Conservation (phyloP, 2,888 invertebrate species). For the Andrena praecox region DNA sequence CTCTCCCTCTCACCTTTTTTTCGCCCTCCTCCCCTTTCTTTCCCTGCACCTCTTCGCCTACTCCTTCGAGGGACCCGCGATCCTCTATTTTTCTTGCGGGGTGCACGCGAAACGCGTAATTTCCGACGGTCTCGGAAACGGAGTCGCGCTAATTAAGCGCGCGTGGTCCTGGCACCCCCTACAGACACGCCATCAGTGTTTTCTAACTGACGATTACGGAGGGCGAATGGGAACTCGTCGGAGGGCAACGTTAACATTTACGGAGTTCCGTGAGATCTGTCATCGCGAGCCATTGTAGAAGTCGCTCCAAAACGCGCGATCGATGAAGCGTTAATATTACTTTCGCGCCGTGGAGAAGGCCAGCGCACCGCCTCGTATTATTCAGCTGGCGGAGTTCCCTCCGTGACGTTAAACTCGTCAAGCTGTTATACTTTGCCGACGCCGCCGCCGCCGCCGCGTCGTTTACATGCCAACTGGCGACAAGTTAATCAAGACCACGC, state of each 20-base stretch:
- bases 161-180: constrained; percentile 60
- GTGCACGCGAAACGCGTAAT: constrained; percentile 62
- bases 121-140: constrained; percentile 59
- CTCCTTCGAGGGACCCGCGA: not conserved
- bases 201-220: not conserved
- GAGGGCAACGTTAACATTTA: not conserved
- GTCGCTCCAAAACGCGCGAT: too few relatives aligned
- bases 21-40: constrained; percentile 5
- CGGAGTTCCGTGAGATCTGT: too few relatives aligned
- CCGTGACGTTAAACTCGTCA: constrained; percentile 21
- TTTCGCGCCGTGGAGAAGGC: not conserved
- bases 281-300: too few relatives aligned
- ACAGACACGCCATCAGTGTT: not conserved
- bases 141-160: constrained; percentile 67
- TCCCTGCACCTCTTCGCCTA: constrained; percentile 38
- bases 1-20: constrained; percentile 6
- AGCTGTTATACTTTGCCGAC: constrained; percentile 12
- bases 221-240: not conserved
- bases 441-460: constrained; percentile 32
- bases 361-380: constrained; percentile 3
- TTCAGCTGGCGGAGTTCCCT: constrained; percentile 28
- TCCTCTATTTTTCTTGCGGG: constrained; percentile 66
- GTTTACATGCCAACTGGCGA: constrained; percentile 37
- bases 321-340: too few relatives aligned
- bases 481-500: constrained; percentile 47